Evolutionary conservation across 2,113 vertebrate species (phyloP).

Genomic region (Cyanoderma ruficeps): DNA sequence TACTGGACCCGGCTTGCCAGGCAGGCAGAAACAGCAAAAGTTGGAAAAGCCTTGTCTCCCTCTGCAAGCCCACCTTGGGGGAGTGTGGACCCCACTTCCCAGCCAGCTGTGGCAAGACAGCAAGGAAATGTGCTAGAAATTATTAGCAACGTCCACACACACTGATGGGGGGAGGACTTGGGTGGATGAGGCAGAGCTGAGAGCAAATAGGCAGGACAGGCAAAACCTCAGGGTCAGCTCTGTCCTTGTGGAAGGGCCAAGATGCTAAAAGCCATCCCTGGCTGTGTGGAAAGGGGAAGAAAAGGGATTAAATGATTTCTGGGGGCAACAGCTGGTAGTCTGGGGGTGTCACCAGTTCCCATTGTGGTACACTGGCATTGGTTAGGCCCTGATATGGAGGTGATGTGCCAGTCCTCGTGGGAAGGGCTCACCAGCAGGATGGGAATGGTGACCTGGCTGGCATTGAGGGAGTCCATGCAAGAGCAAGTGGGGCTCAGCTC

Average conservation of each 20-base stretch:
- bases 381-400: background rate
- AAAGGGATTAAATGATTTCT: background rate
- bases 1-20: background rate
- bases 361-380: background rate
- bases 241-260: background rate
- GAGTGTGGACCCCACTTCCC: background rate
- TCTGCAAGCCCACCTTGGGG: background rate
- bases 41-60: background rate
- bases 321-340: background rate
- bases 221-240: background rate
- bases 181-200: background rate
- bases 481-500: background rate
- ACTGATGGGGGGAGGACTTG: background rate
- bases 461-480: rapidly evolving
- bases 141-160: rapidly evolving
- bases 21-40: background rate
- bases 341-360: background rate
- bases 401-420: rapidly evolving
- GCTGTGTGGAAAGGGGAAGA: background rate
- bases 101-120: background rate
- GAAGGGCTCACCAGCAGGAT: background rate
- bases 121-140: background rate
- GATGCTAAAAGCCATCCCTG: background rate
- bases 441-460: background rate
- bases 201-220: background rate